Percentiles rank a stretch among this genome's conserved stretches.
These are phyloP conservation scores for Prunella strophiata DNA, from an alignment of 2,797 vertebrate genomes.

Conservation along the genomic window DNA sequence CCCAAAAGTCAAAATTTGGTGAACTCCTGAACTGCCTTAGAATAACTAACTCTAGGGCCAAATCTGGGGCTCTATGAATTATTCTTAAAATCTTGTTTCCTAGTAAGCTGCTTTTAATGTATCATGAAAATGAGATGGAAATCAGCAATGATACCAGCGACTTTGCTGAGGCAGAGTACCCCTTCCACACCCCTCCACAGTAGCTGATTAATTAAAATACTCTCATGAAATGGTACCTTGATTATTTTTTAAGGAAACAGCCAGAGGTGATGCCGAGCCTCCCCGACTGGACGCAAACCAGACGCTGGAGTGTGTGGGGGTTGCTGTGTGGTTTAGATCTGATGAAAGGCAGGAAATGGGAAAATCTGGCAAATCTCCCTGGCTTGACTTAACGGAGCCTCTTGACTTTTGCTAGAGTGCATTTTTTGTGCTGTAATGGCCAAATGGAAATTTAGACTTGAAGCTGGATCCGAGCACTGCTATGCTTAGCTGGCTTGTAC, in stretches of 20 bases:
- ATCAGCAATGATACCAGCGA: neutral
- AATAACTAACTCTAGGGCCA: neutral
- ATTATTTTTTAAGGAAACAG: constrained; percentile 73
- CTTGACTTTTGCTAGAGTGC: constrained; percentile 64
- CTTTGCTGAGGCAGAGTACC: constrained; percentile 45
- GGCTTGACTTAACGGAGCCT: constrained; percentile 73
- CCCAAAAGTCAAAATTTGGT: neutral
- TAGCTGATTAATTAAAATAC: constrained; percentile 81
- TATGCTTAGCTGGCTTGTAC: constrained; percentile 33
- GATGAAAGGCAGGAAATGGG: constrained; percentile 77
- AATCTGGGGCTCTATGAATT: neutral
- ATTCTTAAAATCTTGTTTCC: neutral
- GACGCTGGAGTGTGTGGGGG: constrained; percentile 57
- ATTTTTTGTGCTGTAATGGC: constrained; percentile 62
- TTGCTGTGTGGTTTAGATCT: constrained; percentile 64
- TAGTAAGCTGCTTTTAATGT: neutral
- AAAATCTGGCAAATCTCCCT: constrained; percentile 72
- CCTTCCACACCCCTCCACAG: constrained; percentile 44
- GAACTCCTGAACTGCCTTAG: neutral
- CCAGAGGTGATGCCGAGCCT: constrained; percentile 54
- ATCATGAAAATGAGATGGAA: neutral
- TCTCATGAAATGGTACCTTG: constrained; percentile 58
- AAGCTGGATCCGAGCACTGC: constrained; percentile 22
- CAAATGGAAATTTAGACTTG: constrained; percentile 53
- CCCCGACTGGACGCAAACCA: constrained; percentile 76